Base-by-base conservation (phyloP, 2,113 vertebrate species). In the Lontra canadensis region DNA sequence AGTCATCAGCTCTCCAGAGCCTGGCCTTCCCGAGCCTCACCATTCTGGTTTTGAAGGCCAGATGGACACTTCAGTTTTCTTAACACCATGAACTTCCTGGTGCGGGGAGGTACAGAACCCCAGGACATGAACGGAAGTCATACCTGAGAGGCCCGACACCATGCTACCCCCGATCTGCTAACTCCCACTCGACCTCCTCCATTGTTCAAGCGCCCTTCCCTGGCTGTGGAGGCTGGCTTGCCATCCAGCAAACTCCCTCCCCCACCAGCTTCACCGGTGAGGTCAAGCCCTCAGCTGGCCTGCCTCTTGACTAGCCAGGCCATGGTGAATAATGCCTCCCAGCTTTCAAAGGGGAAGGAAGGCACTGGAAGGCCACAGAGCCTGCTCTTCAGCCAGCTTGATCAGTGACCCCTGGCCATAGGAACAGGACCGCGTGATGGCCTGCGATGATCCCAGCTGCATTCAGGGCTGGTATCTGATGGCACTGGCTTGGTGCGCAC, bases 191-290 rank as follows among this genome's bases (percentile, higher is more conserved):
- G 3, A 52, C 36, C 69, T 34, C 52, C 18, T 59, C n/a, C 47
- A 17, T 10, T 71, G 65, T 29, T 73, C 26, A 36, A 4, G 18
- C 39, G 26, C 47, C 26, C 18, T 20, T 55, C 71, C 71, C 34
- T 11, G 2, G 57, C 71, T 1, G 0, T 42, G 26, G n/a, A 34
- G 6, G 7, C 4, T 7, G 31, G 36, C 1, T 1, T 17, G 14
- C 13, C 26, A 31, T 83, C 65, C 15, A 7, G 21, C 49, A 44
- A 82, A 59, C 65, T 73, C 29, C 18, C 67, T 59, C 29, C 7
- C n/a, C 18, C 20, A 14, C 23, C 20, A 18, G 34, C 44, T 44
- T 8, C 26, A 31, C 25, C 1, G 1, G 18, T 9, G 3, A 79
- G 49, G 2, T 0, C 20, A 31, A 79, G 31, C 49, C 7, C 57